Evolutionary conservation across 2,797 vertebrate genomes (phyloP).

Genomic region (Spinus pinus): DNA sequence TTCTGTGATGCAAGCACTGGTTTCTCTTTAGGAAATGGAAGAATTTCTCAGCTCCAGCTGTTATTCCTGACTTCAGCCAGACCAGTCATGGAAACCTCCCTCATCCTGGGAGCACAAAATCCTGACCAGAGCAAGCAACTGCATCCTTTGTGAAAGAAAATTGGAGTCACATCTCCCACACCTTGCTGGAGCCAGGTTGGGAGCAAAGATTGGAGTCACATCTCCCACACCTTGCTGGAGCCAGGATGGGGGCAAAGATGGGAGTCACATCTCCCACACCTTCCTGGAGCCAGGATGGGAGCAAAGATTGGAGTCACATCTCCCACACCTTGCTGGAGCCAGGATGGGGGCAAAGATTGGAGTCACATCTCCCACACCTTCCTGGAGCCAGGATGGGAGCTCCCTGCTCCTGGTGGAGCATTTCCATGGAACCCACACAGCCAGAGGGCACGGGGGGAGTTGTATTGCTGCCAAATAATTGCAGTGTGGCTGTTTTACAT

Average conservation of each 20-base stretch:
- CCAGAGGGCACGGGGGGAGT: conserved; percentile 3
- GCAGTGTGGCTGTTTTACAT: conserved; percentile 49
- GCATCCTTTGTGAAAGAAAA: not conserved
- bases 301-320: not conserved
- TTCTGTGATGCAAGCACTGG: not conserved
- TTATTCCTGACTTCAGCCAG: not conserved
- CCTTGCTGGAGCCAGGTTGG: too few relatives aligned
- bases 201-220: not conserved
- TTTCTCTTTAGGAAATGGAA: not conserved
- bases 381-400: not conserved
- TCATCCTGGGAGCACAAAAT: not conserved
- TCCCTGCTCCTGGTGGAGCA: not conserved
- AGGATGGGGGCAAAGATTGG: not conserved
- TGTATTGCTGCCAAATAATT: conserved; percentile 57
- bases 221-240: not conserved
- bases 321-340: not conserved
- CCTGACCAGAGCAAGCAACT: not conserved
- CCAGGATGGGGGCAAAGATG: not conserved
- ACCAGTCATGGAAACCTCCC: not conserved
- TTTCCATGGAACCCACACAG: not conserved
- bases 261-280: not conserved
- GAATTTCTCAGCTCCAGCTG: not conserved
- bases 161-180: not conserved
- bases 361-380: not conserved
- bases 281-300: too few relatives aligned